These are phyloP conservation scores for Drosophila leontia DNA, from an alignment of 1,140 invertebrate species.

Conservation along the genomic window DNA sequence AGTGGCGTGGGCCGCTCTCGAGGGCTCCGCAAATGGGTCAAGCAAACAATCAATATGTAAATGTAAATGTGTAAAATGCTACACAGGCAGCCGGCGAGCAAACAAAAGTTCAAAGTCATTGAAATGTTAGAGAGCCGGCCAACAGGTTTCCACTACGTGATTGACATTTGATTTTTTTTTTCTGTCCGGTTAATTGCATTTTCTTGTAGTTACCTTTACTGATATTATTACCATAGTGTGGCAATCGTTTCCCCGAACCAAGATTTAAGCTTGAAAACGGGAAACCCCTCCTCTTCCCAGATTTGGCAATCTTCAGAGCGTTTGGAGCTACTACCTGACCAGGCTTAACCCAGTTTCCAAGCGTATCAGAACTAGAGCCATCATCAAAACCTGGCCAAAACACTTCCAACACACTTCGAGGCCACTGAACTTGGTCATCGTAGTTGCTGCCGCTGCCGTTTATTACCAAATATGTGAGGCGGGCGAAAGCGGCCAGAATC, in stretches of 20 bases:
- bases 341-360: conserved; percentile 73
- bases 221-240: conserved; percentile 9
- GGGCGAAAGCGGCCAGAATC: conserved; percentile 68
- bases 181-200: conserved; percentile 66
- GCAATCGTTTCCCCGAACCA: conserved; percentile 39
- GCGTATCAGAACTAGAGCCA: conserved; percentile 33
- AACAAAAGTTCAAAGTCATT: conserved; percentile 78
- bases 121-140: conserved; percentile 68
- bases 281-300: conserved; percentile 12
- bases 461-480: conserved; percentile 75
- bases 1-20: conserved; percentile 72
- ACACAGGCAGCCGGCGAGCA: conserved; percentile 14
- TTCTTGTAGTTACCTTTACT: conserved; percentile 56
- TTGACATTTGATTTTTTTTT: conserved; percentile 65
- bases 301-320: conserved; percentile 3
- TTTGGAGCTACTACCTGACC: conserved; percentile 31
- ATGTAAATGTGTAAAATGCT: conserved; percentile 40
- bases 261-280: conserved; percentile 11
- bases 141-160: conserved; percentile 76
- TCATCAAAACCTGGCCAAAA: conserved; percentile 26
- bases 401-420: conserved; percentile 73
- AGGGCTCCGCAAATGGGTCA: conserved; percentile 71
- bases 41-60: conserved; percentile 74
- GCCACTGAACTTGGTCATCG: conserved; percentile 75
- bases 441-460: conserved; percentile 32